Evolutionary conservation across 2,888 invertebrate species (phyloP).

Genomic region (Xanthorhoe designata): DNA sequence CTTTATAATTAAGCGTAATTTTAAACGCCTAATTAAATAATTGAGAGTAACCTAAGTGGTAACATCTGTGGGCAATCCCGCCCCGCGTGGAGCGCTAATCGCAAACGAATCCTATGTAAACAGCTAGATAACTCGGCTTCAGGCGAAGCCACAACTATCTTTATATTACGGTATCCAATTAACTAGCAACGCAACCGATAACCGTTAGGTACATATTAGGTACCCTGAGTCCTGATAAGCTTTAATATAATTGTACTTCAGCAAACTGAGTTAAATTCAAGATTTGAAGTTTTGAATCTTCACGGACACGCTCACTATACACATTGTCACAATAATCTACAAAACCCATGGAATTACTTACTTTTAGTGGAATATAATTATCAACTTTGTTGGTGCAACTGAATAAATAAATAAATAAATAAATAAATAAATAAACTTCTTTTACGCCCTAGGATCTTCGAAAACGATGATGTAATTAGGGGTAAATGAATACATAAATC

Average conservation of each 20-base stretch:
- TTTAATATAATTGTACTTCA: background rate
- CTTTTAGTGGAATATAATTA: no score
- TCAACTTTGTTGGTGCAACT: no score
- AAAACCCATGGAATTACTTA: no score
- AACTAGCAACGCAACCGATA: background rate
- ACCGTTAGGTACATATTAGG: background rate
- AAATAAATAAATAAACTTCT: no score
- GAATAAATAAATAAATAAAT: no score
- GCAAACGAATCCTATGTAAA: background rate
- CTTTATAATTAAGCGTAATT: conserved; percentile 4
- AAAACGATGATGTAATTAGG: background rate
- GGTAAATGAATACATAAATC: background rate
- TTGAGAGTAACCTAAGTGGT: conserved; percentile 2
- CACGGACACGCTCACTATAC: background rate
- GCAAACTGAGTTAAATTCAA: no score
- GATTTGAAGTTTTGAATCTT: no score
- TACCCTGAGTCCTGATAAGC: background rate
- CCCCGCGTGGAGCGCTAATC: background rate
- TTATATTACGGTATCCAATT: background rate
- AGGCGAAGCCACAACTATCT: background rate
- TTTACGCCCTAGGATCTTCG: background rate
- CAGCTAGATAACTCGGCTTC: background rate
- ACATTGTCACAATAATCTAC: background rate
- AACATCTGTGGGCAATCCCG: background rate
- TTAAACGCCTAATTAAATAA: background rate